A percentile compares a stretch with the other conserved stretches of the same genome.
These are phyloP conservation scores for Echeneis naucrates DNA, from an alignment of 2,797 vertebrate genomes.

Conservation along the genomic window DNA sequence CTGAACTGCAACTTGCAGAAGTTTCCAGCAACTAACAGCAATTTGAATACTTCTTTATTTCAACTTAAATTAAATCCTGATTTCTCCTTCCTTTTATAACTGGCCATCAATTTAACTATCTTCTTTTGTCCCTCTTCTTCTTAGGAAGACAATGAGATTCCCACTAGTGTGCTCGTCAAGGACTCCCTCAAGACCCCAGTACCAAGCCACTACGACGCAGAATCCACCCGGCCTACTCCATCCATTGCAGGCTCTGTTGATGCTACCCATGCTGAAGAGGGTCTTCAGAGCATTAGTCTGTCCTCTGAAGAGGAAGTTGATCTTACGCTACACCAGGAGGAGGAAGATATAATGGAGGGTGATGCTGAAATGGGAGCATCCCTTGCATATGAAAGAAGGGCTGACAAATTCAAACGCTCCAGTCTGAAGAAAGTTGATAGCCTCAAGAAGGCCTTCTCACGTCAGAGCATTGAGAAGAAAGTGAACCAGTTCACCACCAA, in stretches of 20 bases:
- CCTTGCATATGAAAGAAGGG: conserved; percentile 85
- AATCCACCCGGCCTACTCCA: conserved; percentile 62
- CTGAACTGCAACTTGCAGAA: background rate
- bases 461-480: conserved; percentile 95
- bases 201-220: conserved; percentile 87
- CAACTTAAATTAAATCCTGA: conserved; percentile 7
- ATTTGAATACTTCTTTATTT: background rate
- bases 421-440: conserved; percentile 97
- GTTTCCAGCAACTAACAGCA: background rate
- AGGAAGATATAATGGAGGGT: conserved; percentile 79
- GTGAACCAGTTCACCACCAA: conserved; percentile 93
- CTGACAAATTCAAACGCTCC: conserved; percentile 92
- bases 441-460: conserved; percentile 96
- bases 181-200: conserved; percentile 81
- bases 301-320: conserved; percentile 90
- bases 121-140: conserved; percentile 62
- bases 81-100: conserved; percentile 9
- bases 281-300: conserved; percentile 91
- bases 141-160: conserved; percentile 98
- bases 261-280: conserved; percentile 87
- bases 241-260: conserved; percentile 78
- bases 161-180: conserved; percentile 89
- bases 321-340: conserved; percentile 72
- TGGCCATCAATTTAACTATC: background rate
- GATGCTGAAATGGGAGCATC: conserved; percentile 69